Conservation (phyloP, 2,797 vertebrate species). For the Crenuchus spilurus region DNA sequence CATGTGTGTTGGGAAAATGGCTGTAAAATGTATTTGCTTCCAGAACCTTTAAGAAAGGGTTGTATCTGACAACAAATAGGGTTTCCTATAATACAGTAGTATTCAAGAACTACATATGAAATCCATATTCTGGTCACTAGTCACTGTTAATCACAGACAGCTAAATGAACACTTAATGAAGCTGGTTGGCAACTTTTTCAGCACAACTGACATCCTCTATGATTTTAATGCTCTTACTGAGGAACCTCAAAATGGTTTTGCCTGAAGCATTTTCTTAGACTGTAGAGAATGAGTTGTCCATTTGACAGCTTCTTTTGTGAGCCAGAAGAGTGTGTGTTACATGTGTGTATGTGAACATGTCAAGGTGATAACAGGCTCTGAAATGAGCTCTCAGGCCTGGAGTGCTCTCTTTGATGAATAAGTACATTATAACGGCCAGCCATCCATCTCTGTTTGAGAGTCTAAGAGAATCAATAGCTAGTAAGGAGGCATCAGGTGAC, state of each 20-base stretch:
- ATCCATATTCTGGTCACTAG: too few species aligned
- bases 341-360: neutral
- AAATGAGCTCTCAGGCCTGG: conserved; percentile 28
- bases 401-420: conserved; percentile 39
- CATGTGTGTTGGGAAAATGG: too few species aligned
- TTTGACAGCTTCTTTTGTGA: neutral
- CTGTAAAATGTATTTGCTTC: too few species aligned
- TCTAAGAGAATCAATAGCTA: conserved; percentile 27
- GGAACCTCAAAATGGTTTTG: neutral
- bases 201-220: neutral
- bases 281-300: neutral
- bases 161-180: too few species aligned
- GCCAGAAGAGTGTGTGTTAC: neutral
- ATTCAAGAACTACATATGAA: too few species aligned
- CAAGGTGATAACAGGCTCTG: conserved; percentile 4
- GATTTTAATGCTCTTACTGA: neutral
- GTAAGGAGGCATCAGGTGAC: conserved; percentile 21
- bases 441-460: conserved; percentile 29
- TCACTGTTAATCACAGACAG: too few species aligned
- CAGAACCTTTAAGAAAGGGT: too few species aligned
- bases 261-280: neutral
- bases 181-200: too few species aligned
- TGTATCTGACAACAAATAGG: too few species aligned
- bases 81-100: too few species aligned
- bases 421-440: conserved; percentile 26